Percentiles rank a stretch among this genome's conserved stretches.
Conservation (phyloP, 2,888 invertebrate genomes). For the Willowsia nigromaculata region DNA sequence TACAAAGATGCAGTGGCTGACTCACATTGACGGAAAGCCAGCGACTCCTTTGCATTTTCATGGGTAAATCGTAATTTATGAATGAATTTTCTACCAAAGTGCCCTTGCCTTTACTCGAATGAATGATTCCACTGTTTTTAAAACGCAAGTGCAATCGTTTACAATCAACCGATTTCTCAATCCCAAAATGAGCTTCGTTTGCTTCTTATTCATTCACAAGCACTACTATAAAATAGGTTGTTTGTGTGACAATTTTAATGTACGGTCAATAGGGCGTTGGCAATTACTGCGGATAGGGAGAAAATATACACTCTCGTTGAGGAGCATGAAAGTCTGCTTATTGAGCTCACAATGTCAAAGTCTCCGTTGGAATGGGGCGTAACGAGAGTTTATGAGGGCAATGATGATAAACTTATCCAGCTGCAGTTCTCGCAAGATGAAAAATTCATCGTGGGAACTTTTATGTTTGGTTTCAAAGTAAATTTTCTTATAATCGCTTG, state of each 20-base stretch:
- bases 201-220: not conserved
- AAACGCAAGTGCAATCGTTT: not conserved
- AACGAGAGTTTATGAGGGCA: constrained; percentile 75
- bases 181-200: too few species aligned
- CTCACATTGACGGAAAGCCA: constrained; percentile 82
- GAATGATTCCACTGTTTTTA: constrained; percentile 16
- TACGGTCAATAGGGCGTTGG: constrained; percentile 53
- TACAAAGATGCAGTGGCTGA: constrained; percentile 86
- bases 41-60: constrained; percentile 74
- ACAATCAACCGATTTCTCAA: not conserved
- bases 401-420: constrained; percentile 77
- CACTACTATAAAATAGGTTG: too few species aligned
- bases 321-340: constrained; percentile 85
- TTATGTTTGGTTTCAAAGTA: constrained; percentile 79
- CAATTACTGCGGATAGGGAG: constrained; percentile 51
- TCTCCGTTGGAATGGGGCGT: constrained; percentile 83
- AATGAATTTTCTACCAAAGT: not conserved
- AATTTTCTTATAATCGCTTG: not conserved
- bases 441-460: constrained; percentile 76
- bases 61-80: constrained; percentile 60
- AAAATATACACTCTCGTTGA: constrained; percentile 72
- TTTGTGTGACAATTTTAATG: not conserved
- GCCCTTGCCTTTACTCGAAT: not conserved
- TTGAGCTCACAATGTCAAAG: constrained; percentile 91
- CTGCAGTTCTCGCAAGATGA: constrained; percentile 77